A percentile compares a stretch with the other conserved stretches of the same genome.
Evolutionary conservation across 2,888 invertebrate species (phyloP).

Genomic region (Tigriopus californicus): DNA sequence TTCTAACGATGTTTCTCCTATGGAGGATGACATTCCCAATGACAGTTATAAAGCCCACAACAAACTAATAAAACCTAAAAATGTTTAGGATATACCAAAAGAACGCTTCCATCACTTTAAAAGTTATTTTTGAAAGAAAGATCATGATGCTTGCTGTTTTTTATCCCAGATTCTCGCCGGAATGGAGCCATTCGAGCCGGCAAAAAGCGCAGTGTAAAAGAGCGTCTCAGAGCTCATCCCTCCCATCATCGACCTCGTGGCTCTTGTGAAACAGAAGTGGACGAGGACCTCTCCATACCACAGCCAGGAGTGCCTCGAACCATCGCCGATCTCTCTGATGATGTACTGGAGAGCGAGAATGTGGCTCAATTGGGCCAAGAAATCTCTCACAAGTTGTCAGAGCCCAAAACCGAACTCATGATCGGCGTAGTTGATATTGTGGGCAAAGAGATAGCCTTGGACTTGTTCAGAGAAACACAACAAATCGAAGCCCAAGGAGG

Average conservation of each 20-base stretch:
- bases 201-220: constrained; percentile 29
- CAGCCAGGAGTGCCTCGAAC: constrained; percentile 33
- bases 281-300: constrained; percentile 3
- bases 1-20: no score
- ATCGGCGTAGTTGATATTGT: constrained; percentile 43
- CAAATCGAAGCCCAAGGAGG: constrained; percentile 63
- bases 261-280: not conserved
- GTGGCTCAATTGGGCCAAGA: constrained; percentile 41
- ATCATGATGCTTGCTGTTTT: no score
- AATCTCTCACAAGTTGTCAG: constrained; percentile 49
- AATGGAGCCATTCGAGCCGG: not conserved
- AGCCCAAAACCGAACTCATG: constrained; percentile 51
- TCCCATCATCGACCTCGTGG: constrained; percentile 2
- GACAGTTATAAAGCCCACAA: no score
- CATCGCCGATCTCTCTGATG: constrained; percentile 39
- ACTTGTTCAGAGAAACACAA: constrained; percentile 58
- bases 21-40: no score
- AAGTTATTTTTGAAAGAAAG: no score
- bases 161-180: no score
- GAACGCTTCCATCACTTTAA: no score
- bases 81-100: no score
- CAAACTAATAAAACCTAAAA: no score
- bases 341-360: constrained; percentile 34
- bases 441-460: constrained; percentile 51
- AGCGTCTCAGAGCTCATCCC: constrained; percentile 21